Evolutionary conservation across 92 coral and sea anemone species (phyloP).

Genomic region (Pocillopora meandrina): DNA sequence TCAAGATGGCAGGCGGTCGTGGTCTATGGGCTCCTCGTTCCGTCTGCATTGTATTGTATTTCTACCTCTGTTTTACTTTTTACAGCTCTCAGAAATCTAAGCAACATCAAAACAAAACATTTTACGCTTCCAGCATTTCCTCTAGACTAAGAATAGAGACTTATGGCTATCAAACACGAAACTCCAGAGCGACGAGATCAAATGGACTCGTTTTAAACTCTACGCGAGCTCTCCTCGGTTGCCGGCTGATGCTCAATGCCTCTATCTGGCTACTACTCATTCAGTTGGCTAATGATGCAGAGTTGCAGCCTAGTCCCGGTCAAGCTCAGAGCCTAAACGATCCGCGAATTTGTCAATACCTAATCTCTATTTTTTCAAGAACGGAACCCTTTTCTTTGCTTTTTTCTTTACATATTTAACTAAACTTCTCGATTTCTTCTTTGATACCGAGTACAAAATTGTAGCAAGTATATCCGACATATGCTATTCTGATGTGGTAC

Average conservation of each 20-base stretch:
- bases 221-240: background rate
- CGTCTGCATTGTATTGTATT: constrained; percentile 1
- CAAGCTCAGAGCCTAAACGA: background rate
- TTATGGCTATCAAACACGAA: background rate
- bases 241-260: background rate
- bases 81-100: constrained; percentile 7
- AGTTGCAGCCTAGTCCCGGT: background rate
- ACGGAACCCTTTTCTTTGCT: too few relatives aligned
- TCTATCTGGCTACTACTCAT: background rate
- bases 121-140: background rate
- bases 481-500: too few relatives aligned
- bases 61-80: constrained; percentile 8
- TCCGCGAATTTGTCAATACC: background rate
- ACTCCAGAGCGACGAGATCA: background rate
- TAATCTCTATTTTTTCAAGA: too few relatives aligned
- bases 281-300: too few relatives aligned
- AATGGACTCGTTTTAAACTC: background rate
- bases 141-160: background rate
- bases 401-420: too few relatives aligned
- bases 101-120: background rate
- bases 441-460: too few relatives aligned
- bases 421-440: too few relatives aligned
- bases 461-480: too few relatives aligned
- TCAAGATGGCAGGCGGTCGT: too few relatives aligned
- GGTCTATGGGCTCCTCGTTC: background rate